Conservation (phyloP, 2,113 vertebrate species). For the Gopherus flavomarginatus region DNA sequence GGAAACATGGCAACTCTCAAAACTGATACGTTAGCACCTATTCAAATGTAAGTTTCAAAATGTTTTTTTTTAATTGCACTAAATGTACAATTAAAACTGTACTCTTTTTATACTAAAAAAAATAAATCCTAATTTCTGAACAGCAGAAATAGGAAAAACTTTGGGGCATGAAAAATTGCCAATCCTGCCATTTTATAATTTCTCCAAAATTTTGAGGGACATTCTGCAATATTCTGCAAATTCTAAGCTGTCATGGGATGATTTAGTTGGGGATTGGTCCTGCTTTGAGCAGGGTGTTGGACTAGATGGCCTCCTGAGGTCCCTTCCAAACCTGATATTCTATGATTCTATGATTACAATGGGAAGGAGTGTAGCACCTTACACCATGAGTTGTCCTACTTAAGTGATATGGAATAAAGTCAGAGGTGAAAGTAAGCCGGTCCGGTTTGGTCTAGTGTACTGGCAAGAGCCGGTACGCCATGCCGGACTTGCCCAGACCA, state of each 20-base stretch:
- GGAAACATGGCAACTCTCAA: slow-evolving; percentile 1
- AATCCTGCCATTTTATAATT: not conserved
- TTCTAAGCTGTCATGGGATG: not conserved
- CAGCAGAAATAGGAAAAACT: not conserved
- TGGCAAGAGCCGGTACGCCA: no score
- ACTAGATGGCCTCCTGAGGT: no score
- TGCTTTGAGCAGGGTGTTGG: no score
- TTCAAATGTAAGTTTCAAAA: not conserved
- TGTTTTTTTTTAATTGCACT: not conserved
- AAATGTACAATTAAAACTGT: not conserved
- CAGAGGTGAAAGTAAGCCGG: no score
- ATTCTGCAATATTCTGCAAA: not conserved
- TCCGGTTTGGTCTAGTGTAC: no score
- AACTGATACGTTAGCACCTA: slow-evolving; percentile 35
- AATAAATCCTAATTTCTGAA: not conserved
- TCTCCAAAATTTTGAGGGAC: not conserved
- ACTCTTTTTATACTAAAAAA: slow-evolving; percentile 1
- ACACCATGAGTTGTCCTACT: not conserved
- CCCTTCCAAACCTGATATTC: no score
- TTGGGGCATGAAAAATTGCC: not conserved
- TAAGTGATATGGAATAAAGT: not conserved
- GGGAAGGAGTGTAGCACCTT: not conserved
- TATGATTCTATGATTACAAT: not conserved
- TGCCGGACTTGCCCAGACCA: no score
- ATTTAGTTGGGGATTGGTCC: no score